phyloP scores from a whole-genome alignment of 2,113 vertebrate genomes.

The Cochlearius cochlearius region DNA sequence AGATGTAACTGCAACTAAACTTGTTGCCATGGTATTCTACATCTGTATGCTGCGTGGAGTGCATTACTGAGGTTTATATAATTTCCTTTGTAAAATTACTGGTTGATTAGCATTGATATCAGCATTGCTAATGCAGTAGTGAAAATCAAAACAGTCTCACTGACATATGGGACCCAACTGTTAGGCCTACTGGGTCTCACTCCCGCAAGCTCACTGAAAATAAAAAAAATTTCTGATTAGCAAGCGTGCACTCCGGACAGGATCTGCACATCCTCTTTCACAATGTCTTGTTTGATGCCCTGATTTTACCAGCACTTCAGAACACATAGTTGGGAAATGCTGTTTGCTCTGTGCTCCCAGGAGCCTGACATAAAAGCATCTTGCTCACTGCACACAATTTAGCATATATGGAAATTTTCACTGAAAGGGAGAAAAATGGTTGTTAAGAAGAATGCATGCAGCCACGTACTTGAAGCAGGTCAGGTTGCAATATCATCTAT shows the following conservation, averaged over 20 bases:
- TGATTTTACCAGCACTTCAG: background rate
- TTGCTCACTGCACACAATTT: background rate
- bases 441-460: background rate
- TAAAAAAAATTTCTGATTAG: background rate
- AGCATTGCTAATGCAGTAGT: background rate
- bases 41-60: fast-evolving
- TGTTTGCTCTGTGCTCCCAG: background rate
- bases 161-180: fast-evolving
- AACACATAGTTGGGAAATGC: background rate
- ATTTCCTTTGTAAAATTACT: background rate
- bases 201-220: background rate
- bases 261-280: background rate
- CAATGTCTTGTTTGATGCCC: background rate
- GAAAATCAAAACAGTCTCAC: background rate
- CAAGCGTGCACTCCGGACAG: fast-evolving
- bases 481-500: background rate
- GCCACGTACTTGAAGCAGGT: background rate
- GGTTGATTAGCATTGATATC: background rate
- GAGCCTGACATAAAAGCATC: background rate
- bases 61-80: background rate
- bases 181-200: background rate
- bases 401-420: background rate
- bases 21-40: background rate
- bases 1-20: background rate
- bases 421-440: background rate